phyloP scores from a whole-genome alignment of 2,888 invertebrate genomes.

The Agonopterix arenella region DNA sequence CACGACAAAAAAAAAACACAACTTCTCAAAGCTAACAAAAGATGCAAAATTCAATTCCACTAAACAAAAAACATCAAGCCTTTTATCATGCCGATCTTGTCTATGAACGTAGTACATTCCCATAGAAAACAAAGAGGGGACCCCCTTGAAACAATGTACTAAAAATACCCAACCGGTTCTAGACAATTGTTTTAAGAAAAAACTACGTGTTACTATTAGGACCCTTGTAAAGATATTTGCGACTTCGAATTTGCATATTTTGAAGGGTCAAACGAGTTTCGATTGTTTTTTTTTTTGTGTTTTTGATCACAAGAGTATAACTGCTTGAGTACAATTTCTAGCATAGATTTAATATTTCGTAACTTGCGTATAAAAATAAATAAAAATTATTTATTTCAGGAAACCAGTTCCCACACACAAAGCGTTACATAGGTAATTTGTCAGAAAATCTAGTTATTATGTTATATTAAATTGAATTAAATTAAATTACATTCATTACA shows the following conservation, averaged over 20 bases:
- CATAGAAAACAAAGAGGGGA: conserved; percentile 34
- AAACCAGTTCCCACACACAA: too few species aligned
- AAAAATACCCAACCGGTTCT: conserved; percentile 17
- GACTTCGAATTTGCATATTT: conserved; percentile 40
- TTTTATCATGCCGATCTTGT: conserved; percentile 33
- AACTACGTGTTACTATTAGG: conserved; percentile 32
- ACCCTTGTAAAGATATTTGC: conserved; percentile 33
- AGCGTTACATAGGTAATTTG: too few species aligned
- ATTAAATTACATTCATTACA: too few species aligned
- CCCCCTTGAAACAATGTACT: conserved; percentile 11
- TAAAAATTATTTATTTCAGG: too few species aligned
- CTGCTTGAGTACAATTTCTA: conserved; percentile 10
- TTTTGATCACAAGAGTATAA: conserved; percentile 25
- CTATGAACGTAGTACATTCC: conserved; percentile 26
- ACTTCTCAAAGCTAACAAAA: conserved; percentile 14
- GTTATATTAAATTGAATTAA: too few species aligned
- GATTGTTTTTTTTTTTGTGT: conserved; percentile 22
- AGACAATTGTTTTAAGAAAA: conserved; percentile 9
- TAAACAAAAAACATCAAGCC: conserved; percentile 20
- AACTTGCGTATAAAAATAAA: too few species aligned
- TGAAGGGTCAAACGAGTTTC: conserved; percentile 35
- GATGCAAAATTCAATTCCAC: conserved; percentile 11
- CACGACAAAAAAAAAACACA: conserved; percentile 6
- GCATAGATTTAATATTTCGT: too few species aligned
- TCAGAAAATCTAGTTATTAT: too few species aligned